These are phyloP conservation scores for Monoplex corrugatus DNA, from an alignment of 2,888 invertebrate species.

Conservation along the genomic window DNA sequence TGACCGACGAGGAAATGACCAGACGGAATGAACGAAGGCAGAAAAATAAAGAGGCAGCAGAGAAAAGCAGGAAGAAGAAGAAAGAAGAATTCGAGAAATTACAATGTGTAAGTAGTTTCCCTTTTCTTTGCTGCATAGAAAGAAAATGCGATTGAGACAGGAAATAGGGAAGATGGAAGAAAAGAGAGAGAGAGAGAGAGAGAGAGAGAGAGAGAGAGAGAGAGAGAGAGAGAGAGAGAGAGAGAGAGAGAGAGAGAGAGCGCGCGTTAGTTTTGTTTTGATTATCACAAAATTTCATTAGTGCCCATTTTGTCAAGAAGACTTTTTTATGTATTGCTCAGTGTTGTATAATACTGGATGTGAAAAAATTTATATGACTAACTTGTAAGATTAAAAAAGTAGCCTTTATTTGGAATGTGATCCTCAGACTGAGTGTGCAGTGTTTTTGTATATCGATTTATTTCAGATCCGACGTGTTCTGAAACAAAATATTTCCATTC, in stretches of 20 bases:
- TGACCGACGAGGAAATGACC: background rate
- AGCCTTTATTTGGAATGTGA: too few relatives aligned
- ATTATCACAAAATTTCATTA: too few relatives aligned
- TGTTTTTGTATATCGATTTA: too few relatives aligned
- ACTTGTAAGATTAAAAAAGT: too few relatives aligned
- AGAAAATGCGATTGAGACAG: background rate
- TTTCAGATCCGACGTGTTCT: too few relatives aligned
- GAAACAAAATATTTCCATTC: too few relatives aligned
- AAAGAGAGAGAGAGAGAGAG: conserved; percentile 30
- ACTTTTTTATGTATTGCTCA: too few relatives aligned
- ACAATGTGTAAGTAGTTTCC: background rate
- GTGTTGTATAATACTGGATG: too few relatives aligned
- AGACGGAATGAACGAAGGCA: background rate
- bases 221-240: conserved; percentile 9
- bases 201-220: conserved; percentile 8
- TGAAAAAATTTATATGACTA: too few relatives aligned
- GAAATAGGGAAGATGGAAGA: background rate
- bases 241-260: conserved; percentile 4
- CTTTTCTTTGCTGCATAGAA: background rate
- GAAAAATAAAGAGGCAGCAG: conserved; percentile 40
- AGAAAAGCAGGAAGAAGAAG: conserved; percentile 50
- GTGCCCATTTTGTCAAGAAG: too few relatives aligned
- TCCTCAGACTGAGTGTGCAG: too few relatives aligned
- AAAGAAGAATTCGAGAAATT: conserved; percentile 44
- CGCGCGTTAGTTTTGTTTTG: too few relatives aligned